phyloP scores from a whole-genome alignment of 2,113 vertebrate species.

The Trichomycterus rosablanca region DNA sequence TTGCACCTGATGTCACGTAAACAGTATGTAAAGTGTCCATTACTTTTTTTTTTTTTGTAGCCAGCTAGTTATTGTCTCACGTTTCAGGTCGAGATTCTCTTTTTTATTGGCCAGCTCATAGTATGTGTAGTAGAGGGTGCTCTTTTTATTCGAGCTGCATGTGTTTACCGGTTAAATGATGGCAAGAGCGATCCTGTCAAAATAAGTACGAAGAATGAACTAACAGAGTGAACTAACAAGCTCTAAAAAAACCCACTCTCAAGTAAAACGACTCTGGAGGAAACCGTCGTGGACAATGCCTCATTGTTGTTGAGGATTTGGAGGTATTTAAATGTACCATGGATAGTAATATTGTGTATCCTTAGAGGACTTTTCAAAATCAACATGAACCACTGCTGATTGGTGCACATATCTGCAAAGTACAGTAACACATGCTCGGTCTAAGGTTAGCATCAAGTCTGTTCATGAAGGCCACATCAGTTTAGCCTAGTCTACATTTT shows the following conservation, averaged over 20 bases:
- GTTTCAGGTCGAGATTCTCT: constrained; percentile 27
- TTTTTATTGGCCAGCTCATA: neutral
- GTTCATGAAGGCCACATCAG: constrained; percentile 14
- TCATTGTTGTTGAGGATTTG: constrained; percentile 33
- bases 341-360: neutral
- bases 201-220: constrained; percentile 17
- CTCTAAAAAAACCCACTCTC: no score
- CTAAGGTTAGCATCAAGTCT: constrained; percentile 14
- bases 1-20: constrained; percentile 72
- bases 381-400: constrained; percentile 26
- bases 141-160: neutral
- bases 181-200: neutral
- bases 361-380: neutral
- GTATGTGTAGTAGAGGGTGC: neutral
- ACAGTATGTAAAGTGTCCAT: constrained; percentile 48
- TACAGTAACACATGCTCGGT: constrained; percentile 15
- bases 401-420: constrained; percentile 22
- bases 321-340: constrained; percentile 19
- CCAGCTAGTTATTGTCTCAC: constrained; percentile 48
- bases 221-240: constrained; percentile 24
- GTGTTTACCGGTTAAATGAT: neutral
- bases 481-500: no score
- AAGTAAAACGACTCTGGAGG: constrained; percentile 9
- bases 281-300: constrained; percentile 37
- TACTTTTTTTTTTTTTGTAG: constrained; percentile 33